Percentiles rank a stretch among this genome's conserved stretches.
Conservation (phyloP, 2,113 vertebrate genomes). For the Rallus limicola region DNA sequence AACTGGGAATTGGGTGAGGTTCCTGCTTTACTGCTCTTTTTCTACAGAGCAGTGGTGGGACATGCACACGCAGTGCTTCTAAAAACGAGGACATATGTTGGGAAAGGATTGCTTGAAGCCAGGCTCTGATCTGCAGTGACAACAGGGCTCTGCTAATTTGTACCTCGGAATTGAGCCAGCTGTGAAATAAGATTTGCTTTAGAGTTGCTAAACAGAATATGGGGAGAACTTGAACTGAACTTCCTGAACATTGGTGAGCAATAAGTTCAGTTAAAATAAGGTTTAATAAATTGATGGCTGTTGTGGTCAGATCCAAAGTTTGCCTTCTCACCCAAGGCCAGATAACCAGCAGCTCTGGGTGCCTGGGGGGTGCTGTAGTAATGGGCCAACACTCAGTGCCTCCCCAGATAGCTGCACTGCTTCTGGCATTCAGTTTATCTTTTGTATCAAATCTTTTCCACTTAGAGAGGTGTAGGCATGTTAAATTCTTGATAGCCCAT, state of each 20-base stretch:
- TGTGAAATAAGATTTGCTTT: neutral
- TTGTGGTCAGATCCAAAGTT: neutral
- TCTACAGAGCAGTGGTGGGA: neutral
- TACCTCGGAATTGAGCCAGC: neutral
- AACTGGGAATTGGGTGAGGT: neutral
- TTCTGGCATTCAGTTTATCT: neutral
- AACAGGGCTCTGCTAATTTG: neutral
- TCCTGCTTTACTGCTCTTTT: neutral
- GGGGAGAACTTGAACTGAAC: neutral
- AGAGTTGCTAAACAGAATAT: neutral
- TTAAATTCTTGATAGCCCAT: neutral
- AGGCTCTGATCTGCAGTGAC: neutral
- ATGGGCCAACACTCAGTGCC: neutral
- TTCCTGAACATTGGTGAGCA: neutral
- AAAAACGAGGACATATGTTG: neutral
- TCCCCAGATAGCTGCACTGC: neutral
- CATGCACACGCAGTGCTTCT: neutral
- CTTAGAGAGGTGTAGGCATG: neutral
- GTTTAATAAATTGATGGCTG: neutral
- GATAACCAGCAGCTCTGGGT: neutral
- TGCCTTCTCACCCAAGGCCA: neutral
- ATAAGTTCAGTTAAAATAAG: neutral
- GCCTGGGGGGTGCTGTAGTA: neutral
- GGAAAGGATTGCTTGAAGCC: neutral
- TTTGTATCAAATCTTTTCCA: neutral